These are phyloP conservation scores for Phrynocephalus versicolor DNA, from an alignment of 2,113 vertebrate species.

Conservation along the genomic window DNA sequence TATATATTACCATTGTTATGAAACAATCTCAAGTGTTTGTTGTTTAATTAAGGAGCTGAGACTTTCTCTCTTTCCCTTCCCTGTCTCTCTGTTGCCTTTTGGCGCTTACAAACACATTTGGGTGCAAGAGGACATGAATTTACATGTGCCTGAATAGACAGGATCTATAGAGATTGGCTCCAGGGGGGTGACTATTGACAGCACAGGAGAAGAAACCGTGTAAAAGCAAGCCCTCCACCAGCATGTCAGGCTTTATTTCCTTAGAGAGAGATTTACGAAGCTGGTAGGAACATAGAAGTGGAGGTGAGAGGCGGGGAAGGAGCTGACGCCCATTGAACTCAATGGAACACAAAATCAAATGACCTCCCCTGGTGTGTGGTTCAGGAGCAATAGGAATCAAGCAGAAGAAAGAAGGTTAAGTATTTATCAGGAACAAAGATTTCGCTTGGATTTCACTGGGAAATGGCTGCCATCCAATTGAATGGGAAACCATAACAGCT, in stretches of 20 bases:
- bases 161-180: background rate
- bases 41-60: constrained; percentile 42
- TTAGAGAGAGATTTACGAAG: background rate
- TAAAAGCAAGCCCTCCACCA: constrained; percentile 18
- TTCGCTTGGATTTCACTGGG: no score
- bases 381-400: background rate
- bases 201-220: constrained; percentile 20
- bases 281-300: background rate
- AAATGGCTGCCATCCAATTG: background rate
- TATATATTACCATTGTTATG: constrained; percentile 15
- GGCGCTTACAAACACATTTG: constrained; percentile 7
- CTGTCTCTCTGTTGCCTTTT: background rate
- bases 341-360: background rate
- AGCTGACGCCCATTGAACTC: background rate
- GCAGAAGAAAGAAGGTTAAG: background rate
- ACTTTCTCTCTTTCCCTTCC: background rate
- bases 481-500: no score
- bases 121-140: constrained; percentile 29
- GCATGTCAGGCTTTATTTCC: constrained; percentile 33
- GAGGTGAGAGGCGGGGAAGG: background rate
- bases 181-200: constrained; percentile 1
- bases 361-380: no score
- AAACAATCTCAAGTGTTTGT: constrained; percentile 49
- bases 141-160: constrained; percentile 32
- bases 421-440: background rate